Base-by-base conservation (phyloP, 2,113 vertebrate genomes). In the Bettongia penicillata region DNA sequence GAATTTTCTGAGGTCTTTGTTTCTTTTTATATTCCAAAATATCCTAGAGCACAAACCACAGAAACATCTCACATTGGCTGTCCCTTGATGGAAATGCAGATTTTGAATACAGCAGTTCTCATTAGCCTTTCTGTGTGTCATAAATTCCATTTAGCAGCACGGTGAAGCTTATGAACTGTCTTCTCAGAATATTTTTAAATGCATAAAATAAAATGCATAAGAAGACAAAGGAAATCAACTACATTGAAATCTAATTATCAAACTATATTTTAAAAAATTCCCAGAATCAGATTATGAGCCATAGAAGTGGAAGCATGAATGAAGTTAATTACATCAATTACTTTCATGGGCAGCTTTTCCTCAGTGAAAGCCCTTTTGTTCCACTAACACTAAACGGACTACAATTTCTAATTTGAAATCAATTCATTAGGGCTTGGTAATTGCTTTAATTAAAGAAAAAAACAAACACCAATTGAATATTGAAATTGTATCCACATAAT, bases 1-100 rank as follows among this genome's bases (percentile, higher is more conserved):
- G 99, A 95, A 99, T 99, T 98, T 99, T 99, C 97, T 99, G 99
- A 2, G 99, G 99, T 96, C 99, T 98, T 96, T 99, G 99, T 93
- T 99, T 99, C 98, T 99, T 99, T 98, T 99, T 99, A 97, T 99
- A 99, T 97, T 99, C 99, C 98, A 99, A 94, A 93, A 99, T 97
- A 97, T 99, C 99, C 99, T 99, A 97, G 51, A 92, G 93, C 92
- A 91, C 8, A 97, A 98, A 94, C 19, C 97, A 89, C 2, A 92
- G 3, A 37, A 31, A 55, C 2, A 47, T 48, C 50, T 94, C 22
- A 53, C 4, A 49, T 5, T 0, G 8, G 43, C 26, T 11, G 22
- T 48, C 51, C 55, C n/a, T 89, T 25, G 24, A 51, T 89, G 3
- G 24, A 84, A 37, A 77, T 8, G 16, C 10, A 53, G n/a, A 14